A percentile compares a stretch with the other conserved stretches of the same genome.
Evolutionary conservation across 2,113 vertebrate genomes (phyloP).

Genomic region (Aramus guarauna): DNA sequence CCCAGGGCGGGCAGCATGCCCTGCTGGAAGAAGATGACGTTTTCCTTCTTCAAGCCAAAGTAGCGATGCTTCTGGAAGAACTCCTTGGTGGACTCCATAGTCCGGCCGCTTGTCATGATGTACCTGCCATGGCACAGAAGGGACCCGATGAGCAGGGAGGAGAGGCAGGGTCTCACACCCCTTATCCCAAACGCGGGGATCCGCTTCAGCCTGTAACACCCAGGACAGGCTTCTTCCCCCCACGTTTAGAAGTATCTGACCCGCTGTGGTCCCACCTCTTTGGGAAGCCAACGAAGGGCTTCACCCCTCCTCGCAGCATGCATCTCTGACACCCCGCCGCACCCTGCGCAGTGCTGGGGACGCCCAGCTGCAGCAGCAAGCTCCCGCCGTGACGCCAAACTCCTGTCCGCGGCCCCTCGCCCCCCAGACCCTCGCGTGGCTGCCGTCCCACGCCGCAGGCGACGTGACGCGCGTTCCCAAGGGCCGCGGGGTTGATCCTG

Average conservation of each 20-base stretch:
- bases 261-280: neutral
- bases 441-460: accelerated
- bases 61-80: constrained; percentile 86
- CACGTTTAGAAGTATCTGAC: neutral
- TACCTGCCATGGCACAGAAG: constrained; percentile 79
- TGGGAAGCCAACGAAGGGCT: neutral
- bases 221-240: neutral
- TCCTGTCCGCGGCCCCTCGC: neutral
- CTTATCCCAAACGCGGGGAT: neutral
- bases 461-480: accelerated
- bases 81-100: constrained; percentile 87
- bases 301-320: accelerated
- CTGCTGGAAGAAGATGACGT: constrained; percentile 93
- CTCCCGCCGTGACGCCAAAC: neutral
- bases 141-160: neutral
- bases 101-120: constrained; percentile 96
- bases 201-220: accelerated
- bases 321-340: neutral
- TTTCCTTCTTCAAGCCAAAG: constrained; percentile 87
- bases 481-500: accelerated
- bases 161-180: neutral
- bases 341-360: accelerated
- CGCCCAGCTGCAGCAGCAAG: neutral
- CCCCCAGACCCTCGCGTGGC: accelerated
- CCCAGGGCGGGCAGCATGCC: constrained; percentile 97